These are phyloP conservation scores for Galerucella calmariensis DNA, from an alignment of 2,888 invertebrate species.

Conservation along the genomic window DNA sequence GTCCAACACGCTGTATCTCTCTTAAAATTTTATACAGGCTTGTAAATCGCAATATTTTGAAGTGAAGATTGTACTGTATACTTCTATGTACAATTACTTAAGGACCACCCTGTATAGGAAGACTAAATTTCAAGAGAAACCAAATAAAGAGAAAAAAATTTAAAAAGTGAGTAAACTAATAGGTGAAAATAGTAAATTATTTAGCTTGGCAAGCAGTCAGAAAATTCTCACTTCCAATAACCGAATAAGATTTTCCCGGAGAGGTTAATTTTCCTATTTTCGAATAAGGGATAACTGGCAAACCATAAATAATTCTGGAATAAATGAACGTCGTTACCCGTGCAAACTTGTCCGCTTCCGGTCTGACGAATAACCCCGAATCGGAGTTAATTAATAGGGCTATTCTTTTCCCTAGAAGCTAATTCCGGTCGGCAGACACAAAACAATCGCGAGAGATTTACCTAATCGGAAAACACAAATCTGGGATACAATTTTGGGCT, in stretches of 20 bases:
- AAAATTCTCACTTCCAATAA: slow-evolving; percentile 33
- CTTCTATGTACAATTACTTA: too few relatives aligned
- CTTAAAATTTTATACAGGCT: too few relatives aligned
- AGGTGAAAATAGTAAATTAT: slow-evolving; percentile 21
- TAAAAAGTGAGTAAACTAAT: neutral
- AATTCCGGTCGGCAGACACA: slow-evolving; percentile 33
- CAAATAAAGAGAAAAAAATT: neutral
- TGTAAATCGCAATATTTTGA: too few relatives aligned
- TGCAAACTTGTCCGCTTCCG: slow-evolving; percentile 39
- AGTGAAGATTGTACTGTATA: too few relatives aligned
- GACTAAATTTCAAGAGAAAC: too few relatives aligned
- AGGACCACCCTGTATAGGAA: too few relatives aligned
- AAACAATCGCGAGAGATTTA: slow-evolving; percentile 36
- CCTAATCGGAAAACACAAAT: slow-evolving; percentile 32
- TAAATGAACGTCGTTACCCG: slow-evolving; percentile 39
- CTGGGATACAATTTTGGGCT: slow-evolving; percentile 16
- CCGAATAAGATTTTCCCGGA: slow-evolving; percentile 30
- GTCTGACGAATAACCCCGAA: slow-evolving; percentile 37
- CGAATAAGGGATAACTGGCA: slow-evolving; percentile 28
- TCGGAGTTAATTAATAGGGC: slow-evolving; percentile 40
- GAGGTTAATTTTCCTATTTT: slow-evolving; percentile 31
- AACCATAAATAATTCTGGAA: slow-evolving; percentile 36
- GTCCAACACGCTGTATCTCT: too few relatives aligned
- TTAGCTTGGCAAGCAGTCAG: neutral
- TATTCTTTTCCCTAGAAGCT: slow-evolving; percentile 37